Conservation (phyloP, 2,113 vertebrate species). For the Pagrus major region DNA sequence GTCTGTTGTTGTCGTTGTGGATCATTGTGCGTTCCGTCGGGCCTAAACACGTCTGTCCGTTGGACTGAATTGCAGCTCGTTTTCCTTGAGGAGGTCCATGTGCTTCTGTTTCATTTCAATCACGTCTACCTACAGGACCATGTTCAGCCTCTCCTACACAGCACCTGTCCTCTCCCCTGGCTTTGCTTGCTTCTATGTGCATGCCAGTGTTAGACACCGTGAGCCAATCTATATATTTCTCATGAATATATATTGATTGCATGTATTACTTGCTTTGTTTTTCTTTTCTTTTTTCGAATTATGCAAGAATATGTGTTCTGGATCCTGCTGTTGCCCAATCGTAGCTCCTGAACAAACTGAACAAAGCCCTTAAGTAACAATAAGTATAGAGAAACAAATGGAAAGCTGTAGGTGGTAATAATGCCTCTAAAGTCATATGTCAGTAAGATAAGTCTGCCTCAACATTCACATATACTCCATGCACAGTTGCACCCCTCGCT, state of each 20-base stretch:
- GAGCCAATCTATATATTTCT: conserved; percentile 54
- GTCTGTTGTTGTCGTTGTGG: conserved; percentile 21
- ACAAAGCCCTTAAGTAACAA: neutral
- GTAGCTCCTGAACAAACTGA: neutral
- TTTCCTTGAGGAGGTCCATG: conserved; percentile 5
- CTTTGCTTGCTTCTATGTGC: conserved; percentile 77
- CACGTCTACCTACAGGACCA: conserved; percentile 46
- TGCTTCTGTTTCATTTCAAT: conserved; percentile 58
- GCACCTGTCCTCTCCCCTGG: conserved; percentile 59
- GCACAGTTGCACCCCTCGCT: conserved; percentile 65
- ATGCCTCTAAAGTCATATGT: conserved; percentile 5
- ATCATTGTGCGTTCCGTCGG: neutral
- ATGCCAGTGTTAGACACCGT: conserved; percentile 52
- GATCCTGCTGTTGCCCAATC: conserved; percentile 75
- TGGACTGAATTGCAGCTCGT: conserved; percentile 27
- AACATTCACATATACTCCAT: conserved; percentile 44
- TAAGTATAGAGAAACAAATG: neutral
- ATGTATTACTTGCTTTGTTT: conserved; percentile 18
- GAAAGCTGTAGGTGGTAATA: conserved; percentile 10
- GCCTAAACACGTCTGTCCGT: conserved; percentile 30
- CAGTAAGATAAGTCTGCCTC: conserved; percentile 24
- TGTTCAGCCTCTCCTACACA: conserved; percentile 35
- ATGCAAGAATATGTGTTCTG: conserved; percentile 76
- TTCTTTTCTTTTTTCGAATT: neutral
- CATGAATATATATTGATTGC: conserved; percentile 53